These are phyloP conservation scores for Philypnodon macrostomus DNA, from an alignment of 2,797 vertebrate genomes.

Conservation along the genomic window DNA sequence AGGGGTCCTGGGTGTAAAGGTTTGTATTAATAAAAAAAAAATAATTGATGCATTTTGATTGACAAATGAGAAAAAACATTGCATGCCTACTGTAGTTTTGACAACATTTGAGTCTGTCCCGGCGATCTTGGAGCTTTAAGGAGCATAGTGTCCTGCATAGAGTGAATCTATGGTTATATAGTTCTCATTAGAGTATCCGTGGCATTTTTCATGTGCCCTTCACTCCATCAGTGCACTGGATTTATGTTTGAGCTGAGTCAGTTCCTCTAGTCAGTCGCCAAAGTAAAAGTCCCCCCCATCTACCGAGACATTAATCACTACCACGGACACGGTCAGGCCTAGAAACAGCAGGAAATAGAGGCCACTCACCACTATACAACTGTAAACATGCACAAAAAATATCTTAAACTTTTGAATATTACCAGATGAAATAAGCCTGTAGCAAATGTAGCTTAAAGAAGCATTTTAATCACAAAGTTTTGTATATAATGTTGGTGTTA, in stretches of 20 bases:
- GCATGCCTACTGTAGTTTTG: too few species aligned
- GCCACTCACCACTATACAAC: conserved; percentile 13
- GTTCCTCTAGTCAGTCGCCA: conserved; percentile 36
- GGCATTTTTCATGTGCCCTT: conserved; percentile 42
- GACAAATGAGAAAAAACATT: too few species aligned
- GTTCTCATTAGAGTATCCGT: conserved; percentile 27
- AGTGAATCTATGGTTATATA: conserved; percentile 7
- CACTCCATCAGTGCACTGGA: conserved; percentile 52
- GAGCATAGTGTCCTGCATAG: neutral
- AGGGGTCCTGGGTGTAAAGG: too few species aligned
- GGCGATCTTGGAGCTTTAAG: neutral
- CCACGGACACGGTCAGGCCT: conserved; percentile 12
- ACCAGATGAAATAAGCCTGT: neutral
- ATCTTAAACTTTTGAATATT: neutral
- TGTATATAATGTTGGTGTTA: neutral
- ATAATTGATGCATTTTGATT: too few species aligned
- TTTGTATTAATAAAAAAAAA: too few species aligned
- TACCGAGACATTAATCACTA: conserved; percentile 71
- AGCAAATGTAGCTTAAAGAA: neutral
- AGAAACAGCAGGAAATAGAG: conserved; percentile 18
- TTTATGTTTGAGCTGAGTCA: conserved; percentile 68
- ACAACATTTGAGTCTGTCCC: too few species aligned
- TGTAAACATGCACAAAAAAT: conserved; percentile 6
- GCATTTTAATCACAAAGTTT: conserved; percentile 1
- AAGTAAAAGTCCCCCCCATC: conserved; percentile 74